phyloP scores from a whole-genome alignment of 2,797 vertebrate species.

The Notoglanidium macrostoma region DNA sequence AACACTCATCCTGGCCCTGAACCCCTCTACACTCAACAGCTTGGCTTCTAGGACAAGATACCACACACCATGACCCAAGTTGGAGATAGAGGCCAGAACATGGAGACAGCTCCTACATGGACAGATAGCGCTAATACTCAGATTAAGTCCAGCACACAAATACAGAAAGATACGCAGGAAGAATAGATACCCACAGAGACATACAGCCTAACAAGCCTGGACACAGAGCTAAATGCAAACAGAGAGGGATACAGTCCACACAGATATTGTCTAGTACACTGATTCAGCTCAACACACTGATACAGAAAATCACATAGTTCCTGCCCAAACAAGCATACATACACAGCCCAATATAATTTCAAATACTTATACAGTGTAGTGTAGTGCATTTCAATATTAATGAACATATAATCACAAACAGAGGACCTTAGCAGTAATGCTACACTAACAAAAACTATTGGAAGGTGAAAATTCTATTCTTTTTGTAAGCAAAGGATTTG shows the following conservation, averaged over 20 bases:
- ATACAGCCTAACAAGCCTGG: neutral
- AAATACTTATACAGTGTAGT: neutral
- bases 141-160: neutral
- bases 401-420: too few species aligned
- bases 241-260: neutral
- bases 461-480: neutral
- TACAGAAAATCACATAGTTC: neutral
- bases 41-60: conserved; percentile 25
- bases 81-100: conserved; percentile 41
- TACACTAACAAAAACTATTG: neutral
- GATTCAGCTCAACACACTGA: neutral
- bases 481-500: neutral
- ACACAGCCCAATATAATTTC: neutral
- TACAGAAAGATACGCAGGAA: neutral
- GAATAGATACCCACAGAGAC: neutral
- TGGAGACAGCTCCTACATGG: neutral
- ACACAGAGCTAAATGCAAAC: neutral
- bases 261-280: neutral
- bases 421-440: neutral
- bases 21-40: conserved; percentile 42
- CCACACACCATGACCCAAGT: conserved; percentile 19
- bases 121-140: neutral
- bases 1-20: conserved; percentile 51
- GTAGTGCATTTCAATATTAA: neutral
- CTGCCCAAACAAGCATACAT: neutral